Base-by-base conservation (phyloP, 2,113 vertebrate genomes). In the Menura novaehollandiae region DNA sequence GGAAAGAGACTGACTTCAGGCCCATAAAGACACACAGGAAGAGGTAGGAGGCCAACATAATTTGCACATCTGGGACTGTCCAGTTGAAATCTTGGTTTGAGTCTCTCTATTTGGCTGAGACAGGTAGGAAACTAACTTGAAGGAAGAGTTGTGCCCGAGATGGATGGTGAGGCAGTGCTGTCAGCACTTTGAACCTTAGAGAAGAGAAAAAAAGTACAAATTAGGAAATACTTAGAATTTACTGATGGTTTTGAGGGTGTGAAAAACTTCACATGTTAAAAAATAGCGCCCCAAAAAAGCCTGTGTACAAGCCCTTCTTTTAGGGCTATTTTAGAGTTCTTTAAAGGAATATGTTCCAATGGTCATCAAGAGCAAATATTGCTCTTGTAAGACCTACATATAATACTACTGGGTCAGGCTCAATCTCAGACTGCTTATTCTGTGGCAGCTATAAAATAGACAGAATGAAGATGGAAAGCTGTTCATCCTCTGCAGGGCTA, bases 391-490 rank as follows among this genome's bases (percentile, higher is more conserved):
- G 44, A 84, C 60, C 73, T 79, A 60, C 44, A 11, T 46, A 30
- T 88, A 88, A 67, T 26, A 56, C 32, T 83, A 63, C 24, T 88
- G 75, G 56, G 77, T 92, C 94, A 85, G 86, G 88, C 93, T 96
- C 91, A 93, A 75, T 92, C 85, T 94, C 49, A 58, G 83, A 16
- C 69, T 76, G 19, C 60, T 92, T 67, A 64, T 85, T 67, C 88
- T 75, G 63, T 52, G 56, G 88, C 64, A 96, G 88, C 93, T 60
- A 78, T 95, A 95, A 95, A 95, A 82, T 7, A 92, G 76, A 91
- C 63, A 93, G 43, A n/a, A 67, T 17, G 83, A 81, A 92, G 64
- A 96, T 77, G 62, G 79, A 95, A 96, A 96, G 83, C 72, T 52
- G 5, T 93, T 84, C 88, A 93, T 56, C 56, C 79, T 91, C 72